phyloP scores from a whole-genome alignment of 2,113 vertebrate species.

The Rhinolophus sinicus region DNA sequence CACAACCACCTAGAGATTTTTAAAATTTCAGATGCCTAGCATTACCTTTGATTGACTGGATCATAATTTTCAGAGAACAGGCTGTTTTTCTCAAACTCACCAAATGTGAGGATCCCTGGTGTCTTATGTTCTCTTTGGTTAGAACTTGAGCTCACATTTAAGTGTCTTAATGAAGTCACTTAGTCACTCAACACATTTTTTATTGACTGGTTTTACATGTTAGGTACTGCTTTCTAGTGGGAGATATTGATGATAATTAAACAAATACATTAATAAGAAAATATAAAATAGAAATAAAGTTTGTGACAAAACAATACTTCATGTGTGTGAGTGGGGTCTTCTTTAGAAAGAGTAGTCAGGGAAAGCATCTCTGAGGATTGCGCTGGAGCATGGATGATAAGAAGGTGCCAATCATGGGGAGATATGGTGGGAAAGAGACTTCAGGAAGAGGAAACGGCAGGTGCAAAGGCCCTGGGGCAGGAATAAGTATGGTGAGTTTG shows the following conservation, averaged over 20 bases:
- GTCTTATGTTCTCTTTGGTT: not conserved
- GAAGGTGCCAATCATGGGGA: not conserved
- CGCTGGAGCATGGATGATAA: not conserved
- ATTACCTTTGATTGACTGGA: not conserved
- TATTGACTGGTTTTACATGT: not conserved
- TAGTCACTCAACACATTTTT: not conserved
- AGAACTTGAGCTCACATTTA: not conserved
- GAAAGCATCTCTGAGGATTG: not conserved
- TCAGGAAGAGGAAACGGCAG: not conserved
- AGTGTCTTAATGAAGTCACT: not conserved
- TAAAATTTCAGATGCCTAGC: not conserved
- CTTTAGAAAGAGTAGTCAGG: not conserved
- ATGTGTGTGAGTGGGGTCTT: not conserved
- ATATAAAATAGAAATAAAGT: not conserved
- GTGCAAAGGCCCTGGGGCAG: not conserved
- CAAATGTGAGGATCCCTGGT: too few species aligned
- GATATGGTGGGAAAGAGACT: not conserved
- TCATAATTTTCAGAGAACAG: fast-evolving
- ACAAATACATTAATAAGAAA: not conserved
- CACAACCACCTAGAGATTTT: too few species aligned
- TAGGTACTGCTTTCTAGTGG: not conserved
- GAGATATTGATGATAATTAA: not conserved
- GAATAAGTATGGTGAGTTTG: not conserved
- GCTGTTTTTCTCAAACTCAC: not conserved
- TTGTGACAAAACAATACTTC: not conserved